Base-by-base conservation (phyloP, 2,888 invertebrate species). In the Synanthedon myopaeformis region DNA sequence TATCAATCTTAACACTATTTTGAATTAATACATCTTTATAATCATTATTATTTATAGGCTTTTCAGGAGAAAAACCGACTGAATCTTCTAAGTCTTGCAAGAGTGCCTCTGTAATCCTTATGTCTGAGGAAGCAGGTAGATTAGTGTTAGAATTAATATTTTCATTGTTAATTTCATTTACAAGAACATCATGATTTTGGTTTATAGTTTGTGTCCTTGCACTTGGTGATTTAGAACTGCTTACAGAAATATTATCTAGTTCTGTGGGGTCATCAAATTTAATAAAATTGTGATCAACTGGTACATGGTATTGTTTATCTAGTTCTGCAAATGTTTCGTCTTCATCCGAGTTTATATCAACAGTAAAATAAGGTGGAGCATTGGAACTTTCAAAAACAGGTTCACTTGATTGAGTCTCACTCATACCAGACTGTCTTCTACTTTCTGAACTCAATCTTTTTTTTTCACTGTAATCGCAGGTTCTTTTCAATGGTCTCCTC, bases 281-380 rank as follows among this genome's bases (percentile, higher is more conserved):
- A 58, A 85, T 75, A 58, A 84, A 85, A 57, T 73, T 80, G 58
- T 72, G 83, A 59, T 86, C 86, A n/a, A 87, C 86, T 54, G 77
- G 80, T 35, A 87, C 85, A 78, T 86, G 87, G 60, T 87, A 87
- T 55, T 87, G 87, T 45, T 73, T 79, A 61, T 87, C 87, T 53
- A 86, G 61, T 62, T 84, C 87, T 55, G 79, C 86, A 69, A 87
- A 87, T 49, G 84, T 79, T 14, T 85, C 84, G 19, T 77, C 80
- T 51, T 84, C 86, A 8, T 51, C 51, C 35, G 79, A 79, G 1
- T 79, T 41, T n/a, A 73, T 72, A 45, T 78, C 76, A 56, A 64
- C 54, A 61, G 72, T 74, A 73, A 85, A 87, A 6, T 79, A 62
- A n/a, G 76, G 76, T 42, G 63, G 17, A 4, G 65, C 57, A 52